Evolutionary conservation across 2,113 vertebrate species (phyloP).

Genomic region (Eclectus roratus): DNA sequence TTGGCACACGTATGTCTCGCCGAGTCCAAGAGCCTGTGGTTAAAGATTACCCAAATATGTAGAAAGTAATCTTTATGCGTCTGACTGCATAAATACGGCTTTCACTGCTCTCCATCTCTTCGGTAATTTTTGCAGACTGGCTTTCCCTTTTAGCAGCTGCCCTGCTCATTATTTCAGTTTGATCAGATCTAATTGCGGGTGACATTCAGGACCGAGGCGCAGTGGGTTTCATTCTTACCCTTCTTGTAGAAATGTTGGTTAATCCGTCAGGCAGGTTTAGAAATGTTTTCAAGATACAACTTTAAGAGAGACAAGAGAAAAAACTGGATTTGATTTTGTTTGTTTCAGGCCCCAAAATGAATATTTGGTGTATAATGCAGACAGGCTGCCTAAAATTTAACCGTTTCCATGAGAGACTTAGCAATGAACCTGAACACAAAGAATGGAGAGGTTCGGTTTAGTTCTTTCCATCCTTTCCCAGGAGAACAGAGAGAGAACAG

Average conservation of each 20-base stretch:
- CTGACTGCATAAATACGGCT: not conserved
- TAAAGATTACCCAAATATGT: slow-evolving; percentile 46
- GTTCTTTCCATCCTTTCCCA: not conserved
- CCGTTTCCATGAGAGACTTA: not conserved
- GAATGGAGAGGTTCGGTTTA: not conserved
- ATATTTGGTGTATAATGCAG: not conserved
- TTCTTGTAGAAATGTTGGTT: slow-evolving; percentile 18
- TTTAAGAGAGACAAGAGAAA: not conserved
- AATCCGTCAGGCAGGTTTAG: slow-evolving; percentile 3
- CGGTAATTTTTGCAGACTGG: slow-evolving; percentile 26
- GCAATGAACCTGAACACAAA: not conserved
- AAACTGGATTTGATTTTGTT: not conserved
- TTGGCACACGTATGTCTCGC: not conserved
- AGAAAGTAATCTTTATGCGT: slow-evolving; percentile 38
- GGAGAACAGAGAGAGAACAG: not conserved
- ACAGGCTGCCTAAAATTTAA: not conserved
- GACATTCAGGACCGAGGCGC: slow-evolving; percentile 8
- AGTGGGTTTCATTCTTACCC: not conserved
- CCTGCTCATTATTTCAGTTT: slow-evolving; percentile 60
- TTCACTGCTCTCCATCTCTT: slow-evolving; percentile 38
- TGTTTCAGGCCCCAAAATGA: not conserved
- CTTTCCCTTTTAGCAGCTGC: slow-evolving; percentile 40
- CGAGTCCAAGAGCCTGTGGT: slow-evolving; percentile 20
- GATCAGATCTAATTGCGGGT: slow-evolving; percentile 40
- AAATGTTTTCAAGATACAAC: not conserved